These are phyloP conservation scores for Lampris incognitus DNA, from an alignment of 2,113 vertebrate species.

Conservation along the genomic window DNA sequence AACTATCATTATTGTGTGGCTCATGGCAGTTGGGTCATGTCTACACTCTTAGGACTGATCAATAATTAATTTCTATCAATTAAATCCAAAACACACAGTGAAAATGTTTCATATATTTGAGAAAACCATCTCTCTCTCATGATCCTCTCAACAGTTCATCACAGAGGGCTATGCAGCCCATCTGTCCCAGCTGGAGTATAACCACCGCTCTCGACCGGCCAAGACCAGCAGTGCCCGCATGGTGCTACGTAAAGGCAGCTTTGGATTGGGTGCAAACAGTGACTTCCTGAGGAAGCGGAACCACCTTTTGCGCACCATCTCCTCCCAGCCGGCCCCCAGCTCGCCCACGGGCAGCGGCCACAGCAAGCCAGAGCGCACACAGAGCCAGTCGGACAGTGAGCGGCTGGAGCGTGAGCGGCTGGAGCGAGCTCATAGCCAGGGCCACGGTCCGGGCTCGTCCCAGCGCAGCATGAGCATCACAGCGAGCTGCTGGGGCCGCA, in stretches of 20 bases:
- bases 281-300: conserved; percentile 97
- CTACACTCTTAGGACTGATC: too few relatives aligned
- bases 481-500: conserved; percentile 91
- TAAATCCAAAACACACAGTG: background rate
- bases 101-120: background rate
- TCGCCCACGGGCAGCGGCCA: conserved; percentile 80
- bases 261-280: conserved; percentile 90
- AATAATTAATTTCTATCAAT: background rate
- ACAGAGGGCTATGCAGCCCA: conserved; percentile 95
- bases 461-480: conserved; percentile 92
- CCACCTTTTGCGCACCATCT: conserved; percentile 96
- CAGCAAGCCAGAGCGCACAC: conserved; percentile 88
- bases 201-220: conserved; percentile 91
- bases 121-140: conserved; percentile 6
- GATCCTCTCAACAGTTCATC: conserved; percentile 83
- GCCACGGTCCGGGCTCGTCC: conserved; percentile 54
- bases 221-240: conserved; percentile 94
- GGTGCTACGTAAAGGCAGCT: conserved; percentile 97
- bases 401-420: conserved; percentile 77
- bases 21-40: too few relatives aligned
- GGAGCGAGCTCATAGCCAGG: conserved; percentile 82
- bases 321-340: conserved; percentile 89
- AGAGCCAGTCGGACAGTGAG: conserved; percentile 88
- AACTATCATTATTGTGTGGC: too few relatives aligned
- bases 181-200: conserved; percentile 94